Conservation (phyloP, 2,888 invertebrate genomes). For the Campoplex capitator region DNA sequence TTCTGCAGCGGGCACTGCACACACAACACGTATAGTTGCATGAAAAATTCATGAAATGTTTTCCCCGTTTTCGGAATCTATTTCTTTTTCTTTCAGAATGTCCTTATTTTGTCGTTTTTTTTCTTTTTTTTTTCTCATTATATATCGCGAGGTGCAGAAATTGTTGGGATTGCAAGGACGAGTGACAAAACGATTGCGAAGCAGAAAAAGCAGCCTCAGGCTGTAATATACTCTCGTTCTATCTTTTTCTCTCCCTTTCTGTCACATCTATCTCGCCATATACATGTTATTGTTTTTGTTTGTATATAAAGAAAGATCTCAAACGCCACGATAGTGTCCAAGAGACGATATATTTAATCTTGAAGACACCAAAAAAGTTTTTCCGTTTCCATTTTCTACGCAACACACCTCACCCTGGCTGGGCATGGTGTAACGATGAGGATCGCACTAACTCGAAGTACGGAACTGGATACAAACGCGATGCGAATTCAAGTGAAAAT, state of each 20-base stretch:
- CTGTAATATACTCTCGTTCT: conserved; percentile 57
- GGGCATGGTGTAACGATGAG: conserved; percentile 36
- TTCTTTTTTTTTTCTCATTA: conserved; percentile 39
- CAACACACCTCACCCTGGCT: not conserved
- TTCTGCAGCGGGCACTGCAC: not conserved
- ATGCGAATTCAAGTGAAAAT: conserved; percentile 19
- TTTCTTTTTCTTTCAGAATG: not conserved
- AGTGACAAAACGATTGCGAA: conserved; percentile 50
- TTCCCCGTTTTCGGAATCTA: conserved; percentile 13
- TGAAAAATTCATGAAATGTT: conserved; percentile 42
- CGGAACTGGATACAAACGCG: conserved; percentile 32
- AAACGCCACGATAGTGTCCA: conserved; percentile 41
- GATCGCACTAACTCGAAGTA: conserved; percentile 30
- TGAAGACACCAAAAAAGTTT: conserved; percentile 31
- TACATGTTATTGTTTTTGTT: conserved; percentile 23
- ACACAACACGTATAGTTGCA: conserved; percentile 1
- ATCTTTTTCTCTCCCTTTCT: conserved; percentile 11
- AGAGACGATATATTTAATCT: conserved; percentile 33
- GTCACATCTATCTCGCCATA: conserved; percentile 32
- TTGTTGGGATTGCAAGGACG: conserved; percentile 61
- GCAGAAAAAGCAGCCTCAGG: conserved; percentile 56
- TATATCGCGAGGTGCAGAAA: conserved; percentile 42
- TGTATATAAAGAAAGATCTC: conserved; percentile 6
- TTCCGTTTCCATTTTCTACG: conserved; percentile 20
- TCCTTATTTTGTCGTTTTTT: conserved; percentile 27